A percentile compares a stretch with the other conserved stretches of the same genome.
These are phyloP conservation scores for Phenganax subtilis DNA, from an alignment of 92 coral and sea anemone species.

Conservation along the genomic window DNA sequence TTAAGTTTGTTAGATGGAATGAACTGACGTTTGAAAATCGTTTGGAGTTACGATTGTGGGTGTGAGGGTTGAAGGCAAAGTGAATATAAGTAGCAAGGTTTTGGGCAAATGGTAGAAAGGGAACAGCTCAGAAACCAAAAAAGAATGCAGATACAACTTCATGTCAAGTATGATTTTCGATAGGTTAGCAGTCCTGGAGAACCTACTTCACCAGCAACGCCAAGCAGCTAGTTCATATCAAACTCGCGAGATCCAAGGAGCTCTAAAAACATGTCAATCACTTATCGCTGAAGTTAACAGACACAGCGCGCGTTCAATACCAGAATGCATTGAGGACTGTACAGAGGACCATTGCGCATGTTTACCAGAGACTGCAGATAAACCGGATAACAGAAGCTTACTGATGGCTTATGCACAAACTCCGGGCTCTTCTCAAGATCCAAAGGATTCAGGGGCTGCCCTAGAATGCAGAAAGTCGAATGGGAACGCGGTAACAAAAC, in stretches of 20 bases:
- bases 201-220: conserved; percentile 32
- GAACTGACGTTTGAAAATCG: too few species aligned
- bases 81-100: too few species aligned
- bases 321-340: conserved; percentile 21
- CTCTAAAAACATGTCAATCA: conserved; percentile 35
- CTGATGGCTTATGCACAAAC: conserved; percentile 35
- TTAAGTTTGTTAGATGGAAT: too few species aligned
- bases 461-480: background rate
- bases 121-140: too few species aligned
- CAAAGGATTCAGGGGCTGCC: background rate
- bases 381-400: conserved; percentile 38
- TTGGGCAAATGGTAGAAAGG: too few species aligned
- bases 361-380: background rate
- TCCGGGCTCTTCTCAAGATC: background rate
- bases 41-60: too few species aligned
- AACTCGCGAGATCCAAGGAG: conserved; percentile 40
- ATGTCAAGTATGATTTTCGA: background rate
- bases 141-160: background rate
- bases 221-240: conserved; percentile 30
- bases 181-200: conserved; percentile 27
- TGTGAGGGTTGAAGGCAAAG: too few species aligned
- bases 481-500: background rate
- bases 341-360: conserved; percentile 2
- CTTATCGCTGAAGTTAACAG: conserved; percentile 35
- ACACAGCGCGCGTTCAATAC: conserved; percentile 24